A percentile compares a stretch with the other conserved stretches of the same genome.
Evolutionary conservation across 2,888 invertebrate genomes (phyloP).

Genomic region (Sarcophaga subvicina): DNA sequence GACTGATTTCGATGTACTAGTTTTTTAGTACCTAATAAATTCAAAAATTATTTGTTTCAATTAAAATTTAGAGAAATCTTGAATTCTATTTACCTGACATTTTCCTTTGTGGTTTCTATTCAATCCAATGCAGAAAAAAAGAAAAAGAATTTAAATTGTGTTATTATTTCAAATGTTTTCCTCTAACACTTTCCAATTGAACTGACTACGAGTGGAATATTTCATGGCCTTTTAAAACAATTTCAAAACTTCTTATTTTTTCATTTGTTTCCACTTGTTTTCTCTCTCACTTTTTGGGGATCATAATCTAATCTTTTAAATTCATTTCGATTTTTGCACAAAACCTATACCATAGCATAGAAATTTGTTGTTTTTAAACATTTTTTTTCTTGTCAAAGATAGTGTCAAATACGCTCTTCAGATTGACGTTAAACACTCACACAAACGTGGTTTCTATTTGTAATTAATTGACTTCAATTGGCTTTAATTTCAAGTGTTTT

Average conservation of each 20-base stretch:
- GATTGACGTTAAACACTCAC: neutral
- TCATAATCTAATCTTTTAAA: conserved; percentile 38
- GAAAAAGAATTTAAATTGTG: neutral
- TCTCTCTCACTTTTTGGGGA: neutral
- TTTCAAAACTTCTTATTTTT: too few species aligned
- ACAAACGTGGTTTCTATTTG: neutral
- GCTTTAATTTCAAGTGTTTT: neutral
- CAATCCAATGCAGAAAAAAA: too few species aligned
- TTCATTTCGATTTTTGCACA: too few species aligned
- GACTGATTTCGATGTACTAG: too few species aligned
- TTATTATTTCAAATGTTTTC: conserved; percentile 1
- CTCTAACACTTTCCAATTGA: neutral
- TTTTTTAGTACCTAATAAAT: too few species aligned
- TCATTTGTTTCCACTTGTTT: neutral
- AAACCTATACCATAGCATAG: too few species aligned
- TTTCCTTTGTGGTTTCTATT: neutral
- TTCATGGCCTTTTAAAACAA: conserved; percentile 19
- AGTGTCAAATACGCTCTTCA: neutral
- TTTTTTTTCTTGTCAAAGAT: neutral
- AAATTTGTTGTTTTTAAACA: neutral
- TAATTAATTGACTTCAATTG: neutral
- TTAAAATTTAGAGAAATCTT: too few species aligned
- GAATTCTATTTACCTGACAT: conserved; percentile 39
- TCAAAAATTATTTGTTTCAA: too few species aligned
- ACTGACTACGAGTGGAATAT: conserved; percentile 8